phyloP scores from a whole-genome alignment of 2,113 vertebrate species.

The Trochalopteron elliotii region DNA sequence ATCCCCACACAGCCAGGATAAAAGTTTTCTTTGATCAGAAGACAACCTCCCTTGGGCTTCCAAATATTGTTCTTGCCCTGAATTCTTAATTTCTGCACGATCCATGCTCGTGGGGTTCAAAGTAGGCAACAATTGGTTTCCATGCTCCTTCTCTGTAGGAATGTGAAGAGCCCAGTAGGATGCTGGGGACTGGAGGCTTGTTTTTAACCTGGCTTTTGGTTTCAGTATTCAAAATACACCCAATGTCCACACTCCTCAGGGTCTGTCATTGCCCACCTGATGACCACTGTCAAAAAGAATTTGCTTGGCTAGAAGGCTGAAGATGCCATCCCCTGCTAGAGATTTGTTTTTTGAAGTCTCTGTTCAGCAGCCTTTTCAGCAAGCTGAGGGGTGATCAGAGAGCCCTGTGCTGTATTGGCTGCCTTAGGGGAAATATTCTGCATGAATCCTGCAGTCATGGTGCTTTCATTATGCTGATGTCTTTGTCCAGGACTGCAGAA shows the following conservation, averaged over 20 bases:
- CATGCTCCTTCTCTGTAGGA: background rate
- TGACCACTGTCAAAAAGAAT: background rate
- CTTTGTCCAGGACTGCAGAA: background rate
- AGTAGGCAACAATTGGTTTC: background rate
- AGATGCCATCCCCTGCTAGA: background rate
- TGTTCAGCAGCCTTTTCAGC: background rate
- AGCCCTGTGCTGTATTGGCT: background rate
- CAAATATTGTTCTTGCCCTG: background rate
- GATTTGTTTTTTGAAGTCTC: background rate
- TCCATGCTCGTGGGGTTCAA: accelerated
- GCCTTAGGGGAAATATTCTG: constrained; percentile 21
- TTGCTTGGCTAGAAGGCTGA: background rate
- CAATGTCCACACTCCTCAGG: background rate
- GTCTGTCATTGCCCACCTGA: background rate
- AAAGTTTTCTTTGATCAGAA: background rate
- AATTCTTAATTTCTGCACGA: background rate
- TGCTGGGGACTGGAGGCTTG: background rate
- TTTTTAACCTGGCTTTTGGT: background rate
- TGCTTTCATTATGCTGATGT: background rate
- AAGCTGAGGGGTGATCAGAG: background rate
- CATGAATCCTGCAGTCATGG: background rate
- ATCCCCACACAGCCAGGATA: background rate
- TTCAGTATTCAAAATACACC: background rate
- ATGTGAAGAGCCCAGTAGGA: background rate
- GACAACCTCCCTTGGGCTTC: background rate